A percentile compares a stretch with the other conserved stretches of the same genome.
phyloP scores from a whole-genome alignment of 2,113 vertebrate species.

The Delphinus delphis region DNA sequence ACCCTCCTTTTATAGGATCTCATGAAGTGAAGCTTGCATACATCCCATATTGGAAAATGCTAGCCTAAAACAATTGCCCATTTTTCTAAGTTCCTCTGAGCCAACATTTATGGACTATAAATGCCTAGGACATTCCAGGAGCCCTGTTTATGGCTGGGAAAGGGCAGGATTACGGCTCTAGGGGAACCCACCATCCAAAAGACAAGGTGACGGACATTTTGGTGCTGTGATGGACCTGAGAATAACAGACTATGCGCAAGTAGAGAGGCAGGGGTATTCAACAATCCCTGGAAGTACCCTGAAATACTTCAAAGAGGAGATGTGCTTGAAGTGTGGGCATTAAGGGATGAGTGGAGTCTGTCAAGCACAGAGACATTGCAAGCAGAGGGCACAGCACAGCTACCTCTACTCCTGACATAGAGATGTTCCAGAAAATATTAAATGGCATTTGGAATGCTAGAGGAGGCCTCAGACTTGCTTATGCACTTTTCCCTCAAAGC shows the following conservation, averaged over 20 bases:
- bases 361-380: background rate
- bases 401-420: accelerated
- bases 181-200: background rate
- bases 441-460: no score
- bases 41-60: background rate
- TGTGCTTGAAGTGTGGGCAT: background rate
- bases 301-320: background rate
- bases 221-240: background rate
- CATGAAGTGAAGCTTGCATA: background rate
- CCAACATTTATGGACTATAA: background rate
- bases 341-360: background rate
- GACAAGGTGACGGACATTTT: background rate
- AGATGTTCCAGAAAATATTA: background rate
- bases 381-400: no score
- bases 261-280: background rate
- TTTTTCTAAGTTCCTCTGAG: background rate
- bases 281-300: background rate
- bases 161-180: no score
- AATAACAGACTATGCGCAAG: background rate
- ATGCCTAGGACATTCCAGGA: background rate
- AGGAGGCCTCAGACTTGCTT: background rate
- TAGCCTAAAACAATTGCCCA: background rate
- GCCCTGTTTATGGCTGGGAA: background rate
- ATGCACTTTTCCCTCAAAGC: background rate
- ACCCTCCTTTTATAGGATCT: background rate